phyloP scores from a whole-genome alignment of 2,888 invertebrate species.

The Standfussiana lucernea region DNA sequence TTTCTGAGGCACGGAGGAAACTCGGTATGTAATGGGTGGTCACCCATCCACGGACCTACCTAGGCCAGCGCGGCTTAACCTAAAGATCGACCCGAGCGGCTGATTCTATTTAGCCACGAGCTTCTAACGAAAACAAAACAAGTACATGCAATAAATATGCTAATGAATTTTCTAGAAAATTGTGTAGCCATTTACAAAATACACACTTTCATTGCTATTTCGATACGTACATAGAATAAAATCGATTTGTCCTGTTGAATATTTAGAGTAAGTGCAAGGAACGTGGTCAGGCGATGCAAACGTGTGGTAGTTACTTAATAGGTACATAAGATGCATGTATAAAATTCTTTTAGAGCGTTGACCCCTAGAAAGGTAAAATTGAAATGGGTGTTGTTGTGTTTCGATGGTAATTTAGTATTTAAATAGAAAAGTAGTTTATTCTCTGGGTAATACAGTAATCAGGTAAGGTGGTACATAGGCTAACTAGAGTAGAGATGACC shows the following conservation, averaged over 20 bases:
- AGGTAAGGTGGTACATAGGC: too few relatives aligned
- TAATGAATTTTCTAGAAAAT: slow-evolving; percentile 43
- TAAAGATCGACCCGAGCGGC: too few relatives aligned
- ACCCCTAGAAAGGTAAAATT: slow-evolving; percentile 20
- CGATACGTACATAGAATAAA: slow-evolving; percentile 34
- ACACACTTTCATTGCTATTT: slow-evolving; percentile 47
- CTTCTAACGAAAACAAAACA: slow-evolving; percentile 3
- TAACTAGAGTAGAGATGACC: too few relatives aligned
- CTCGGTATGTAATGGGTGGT: too few relatives aligned
- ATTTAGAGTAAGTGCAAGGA: slow-evolving; percentile 32
- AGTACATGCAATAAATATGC: slow-evolving; percentile 14
- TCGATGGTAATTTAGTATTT: not conserved
- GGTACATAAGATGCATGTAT: slow-evolving; percentile 17
- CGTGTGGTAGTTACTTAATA: not conserved
- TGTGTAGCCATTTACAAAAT: slow-evolving; percentile 31
- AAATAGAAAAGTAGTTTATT: not conserved
- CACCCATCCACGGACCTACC: too few relatives aligned
- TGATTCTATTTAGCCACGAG: too few relatives aligned
- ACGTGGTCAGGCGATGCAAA: slow-evolving; percentile 41
- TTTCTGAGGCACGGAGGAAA: too few relatives aligned
- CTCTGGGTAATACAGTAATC: too few relatives aligned
- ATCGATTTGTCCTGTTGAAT: slow-evolving; percentile 45
- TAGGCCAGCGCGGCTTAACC: too few relatives aligned
- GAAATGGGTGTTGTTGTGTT: not conserved
- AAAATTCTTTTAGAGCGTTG: slow-evolving; percentile 34